Evolutionary conservation across 2,888 invertebrate genomes (phyloP).

Genomic region (Athripsodes cinereus): DNA sequence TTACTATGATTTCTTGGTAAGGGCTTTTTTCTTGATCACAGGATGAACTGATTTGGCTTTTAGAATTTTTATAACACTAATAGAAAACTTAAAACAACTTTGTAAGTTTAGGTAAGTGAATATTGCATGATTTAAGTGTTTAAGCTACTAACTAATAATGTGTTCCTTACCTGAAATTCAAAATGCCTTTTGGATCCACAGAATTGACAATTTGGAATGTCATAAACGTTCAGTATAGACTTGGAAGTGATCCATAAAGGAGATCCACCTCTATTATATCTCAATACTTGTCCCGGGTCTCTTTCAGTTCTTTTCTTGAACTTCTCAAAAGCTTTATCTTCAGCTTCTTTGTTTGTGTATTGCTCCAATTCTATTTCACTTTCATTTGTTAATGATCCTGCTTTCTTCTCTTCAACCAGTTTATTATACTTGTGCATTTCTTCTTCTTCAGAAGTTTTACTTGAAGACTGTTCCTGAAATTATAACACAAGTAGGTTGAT

Average conservation of each 20-base stretch:
- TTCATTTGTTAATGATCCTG: conserved; percentile 57
- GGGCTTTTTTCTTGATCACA: no score
- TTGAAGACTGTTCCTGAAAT: conserved; percentile 9
- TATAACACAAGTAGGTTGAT: background rate
- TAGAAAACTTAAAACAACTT: no score
- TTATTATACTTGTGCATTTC: conserved; percentile 43
- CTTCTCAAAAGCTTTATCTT: conserved; percentile 71
- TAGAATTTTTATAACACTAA: no score
- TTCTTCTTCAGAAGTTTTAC: conserved; percentile 45
- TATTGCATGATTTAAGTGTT: no score
- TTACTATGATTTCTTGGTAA: no score
- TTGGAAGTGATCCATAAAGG: conserved; percentile 80
- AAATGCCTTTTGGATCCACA: conserved; percentile 76
- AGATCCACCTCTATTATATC: conserved; percentile 71
- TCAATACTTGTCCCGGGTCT: conserved; percentile 74
- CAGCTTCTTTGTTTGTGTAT: conserved; percentile 53
- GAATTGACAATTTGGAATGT: conserved; percentile 65
- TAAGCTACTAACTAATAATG: no score
- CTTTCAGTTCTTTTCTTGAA: conserved; percentile 66
- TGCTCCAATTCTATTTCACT: conserved; percentile 64
- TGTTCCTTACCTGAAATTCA: conserved; percentile 82
- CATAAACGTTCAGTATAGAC: conserved; percentile 39
- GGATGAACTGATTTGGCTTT: no score
- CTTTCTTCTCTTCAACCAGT: conserved; percentile 51
- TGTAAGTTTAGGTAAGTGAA: no score